These are phyloP conservation scores for Rhea pennata DNA, from an alignment of 2,113 vertebrate species.

Conservation along the genomic window DNA sequence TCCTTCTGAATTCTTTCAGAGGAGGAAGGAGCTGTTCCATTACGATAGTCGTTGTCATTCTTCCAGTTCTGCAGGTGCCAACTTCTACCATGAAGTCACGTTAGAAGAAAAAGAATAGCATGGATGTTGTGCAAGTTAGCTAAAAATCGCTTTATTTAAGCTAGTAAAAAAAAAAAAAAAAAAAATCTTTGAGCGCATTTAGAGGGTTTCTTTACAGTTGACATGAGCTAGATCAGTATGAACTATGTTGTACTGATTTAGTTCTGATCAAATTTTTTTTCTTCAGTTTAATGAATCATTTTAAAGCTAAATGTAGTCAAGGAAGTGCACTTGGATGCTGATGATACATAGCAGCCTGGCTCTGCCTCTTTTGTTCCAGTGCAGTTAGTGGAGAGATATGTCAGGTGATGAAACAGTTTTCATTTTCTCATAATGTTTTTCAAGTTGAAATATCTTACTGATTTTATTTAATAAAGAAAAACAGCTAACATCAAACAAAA, in stretches of 20 bases:
- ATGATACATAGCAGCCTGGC: not conserved
- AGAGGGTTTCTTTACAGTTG: not conserved
- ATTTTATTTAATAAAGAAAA: not conserved
- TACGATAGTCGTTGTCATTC: not conserved
- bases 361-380: not conserved
- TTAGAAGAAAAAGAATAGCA: not conserved
- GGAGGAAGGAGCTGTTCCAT: not conserved
- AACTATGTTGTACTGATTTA: not conserved
- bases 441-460: slow-evolving; percentile 1
- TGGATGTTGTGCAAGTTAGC: not conserved
- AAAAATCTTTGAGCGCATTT: not conserved
- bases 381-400: not conserved
- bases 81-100: not conserved
- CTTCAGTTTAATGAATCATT: not conserved
- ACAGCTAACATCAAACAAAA: not conserved
- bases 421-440: not conserved
- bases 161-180: not conserved
- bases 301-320: not conserved
- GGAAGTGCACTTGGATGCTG: not conserved
- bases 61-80: not conserved
- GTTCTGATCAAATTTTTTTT: not conserved
- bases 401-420: not conserved
- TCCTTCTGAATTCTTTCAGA: not conserved
- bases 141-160: not conserved
- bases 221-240: not conserved